Conservation (phyloP, 2,888 invertebrate genomes). For the Morpho helenor region DNA sequence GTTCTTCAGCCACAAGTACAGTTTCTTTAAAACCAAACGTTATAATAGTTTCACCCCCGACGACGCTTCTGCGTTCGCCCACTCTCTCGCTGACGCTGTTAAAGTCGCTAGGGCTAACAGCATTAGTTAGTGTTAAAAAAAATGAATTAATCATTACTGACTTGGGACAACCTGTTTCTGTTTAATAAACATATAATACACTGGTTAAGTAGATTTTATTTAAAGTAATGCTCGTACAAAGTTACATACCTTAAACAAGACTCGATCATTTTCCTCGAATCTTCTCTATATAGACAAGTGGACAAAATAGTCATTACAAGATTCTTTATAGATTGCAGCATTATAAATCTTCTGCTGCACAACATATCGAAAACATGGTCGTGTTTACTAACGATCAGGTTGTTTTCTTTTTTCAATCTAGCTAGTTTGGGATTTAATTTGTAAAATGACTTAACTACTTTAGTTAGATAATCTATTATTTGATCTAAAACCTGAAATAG, state of each 20-base stretch:
- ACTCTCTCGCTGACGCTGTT: no score
- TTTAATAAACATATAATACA: no score
- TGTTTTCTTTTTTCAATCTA: constrained; percentile 63
- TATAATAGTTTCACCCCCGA: no score
- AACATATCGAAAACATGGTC: constrained; percentile 73
- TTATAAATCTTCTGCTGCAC: constrained; percentile 74
- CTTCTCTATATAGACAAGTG: constrained; percentile 77
- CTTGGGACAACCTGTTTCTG: no score
- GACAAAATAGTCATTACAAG: constrained; percentile 75
- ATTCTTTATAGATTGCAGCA: constrained; percentile 74
- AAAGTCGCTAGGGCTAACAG: no score
- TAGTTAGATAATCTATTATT: constrained; percentile 74
- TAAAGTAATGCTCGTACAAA: background rate
- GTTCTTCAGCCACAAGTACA: no score
- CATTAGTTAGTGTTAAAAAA: no score
- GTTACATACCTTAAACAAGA: constrained; percentile 73
- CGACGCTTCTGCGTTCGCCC: no score
- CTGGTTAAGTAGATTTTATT: background rate
- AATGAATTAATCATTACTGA: no score
- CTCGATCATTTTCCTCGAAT: constrained; percentile 77
- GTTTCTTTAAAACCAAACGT: no score
- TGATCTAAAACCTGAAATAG: constrained; percentile 78
- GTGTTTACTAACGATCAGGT: constrained; percentile 63
- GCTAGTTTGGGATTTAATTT: constrained; percentile 73
- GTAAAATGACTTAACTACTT: constrained; percentile 73